Evolutionary conservation across 1,140 invertebrate genomes (phyloP).

Genomic region (Eufriesea mexicana): DNA sequence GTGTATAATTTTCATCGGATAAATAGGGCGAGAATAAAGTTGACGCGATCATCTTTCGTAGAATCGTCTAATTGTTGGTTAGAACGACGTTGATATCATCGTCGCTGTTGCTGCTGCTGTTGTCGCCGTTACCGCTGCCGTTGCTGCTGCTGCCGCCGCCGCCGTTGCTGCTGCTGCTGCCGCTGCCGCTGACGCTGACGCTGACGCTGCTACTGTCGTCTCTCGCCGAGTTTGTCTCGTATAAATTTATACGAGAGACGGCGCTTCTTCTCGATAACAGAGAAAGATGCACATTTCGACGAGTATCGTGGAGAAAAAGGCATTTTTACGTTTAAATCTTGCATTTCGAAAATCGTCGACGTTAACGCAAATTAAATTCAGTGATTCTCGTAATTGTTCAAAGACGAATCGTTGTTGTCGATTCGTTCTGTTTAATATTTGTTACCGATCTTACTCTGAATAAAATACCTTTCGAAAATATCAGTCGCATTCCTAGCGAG

Average conservation of each 20-base stretch:
- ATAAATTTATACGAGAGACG: too few relatives aligned
- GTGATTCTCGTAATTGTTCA: not conserved
- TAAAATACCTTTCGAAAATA: constrained; percentile 25
- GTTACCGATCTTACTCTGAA: constrained; percentile 13
- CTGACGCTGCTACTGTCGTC: too few relatives aligned
- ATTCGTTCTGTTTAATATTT: constrained; percentile 6
- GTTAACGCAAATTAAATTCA: not conserved
- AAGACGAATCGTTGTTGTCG: not conserved
- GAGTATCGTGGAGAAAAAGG: not conserved
- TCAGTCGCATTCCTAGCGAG: not conserved
- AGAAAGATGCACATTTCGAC: too few relatives aligned
- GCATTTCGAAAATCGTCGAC: not conserved
- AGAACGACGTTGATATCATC: not conserved
- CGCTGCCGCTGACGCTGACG: too few relatives aligned
- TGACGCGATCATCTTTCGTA: not conserved
- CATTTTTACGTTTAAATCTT: not conserved
- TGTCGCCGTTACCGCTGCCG: too few relatives aligned
- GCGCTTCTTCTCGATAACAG: too few relatives aligned
- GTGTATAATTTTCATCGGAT: not conserved
- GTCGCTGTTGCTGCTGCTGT: not conserved
- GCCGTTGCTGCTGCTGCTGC: not conserved
- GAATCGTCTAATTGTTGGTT: not conserved
- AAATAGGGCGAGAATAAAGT: not conserved
- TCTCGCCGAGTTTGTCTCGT: too few relatives aligned
- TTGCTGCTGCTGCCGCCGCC: too few relatives aligned